Evolutionary conservation across 2,113 vertebrate species (phyloP).

Genomic region (Dicrurus megarhynchus): DNA sequence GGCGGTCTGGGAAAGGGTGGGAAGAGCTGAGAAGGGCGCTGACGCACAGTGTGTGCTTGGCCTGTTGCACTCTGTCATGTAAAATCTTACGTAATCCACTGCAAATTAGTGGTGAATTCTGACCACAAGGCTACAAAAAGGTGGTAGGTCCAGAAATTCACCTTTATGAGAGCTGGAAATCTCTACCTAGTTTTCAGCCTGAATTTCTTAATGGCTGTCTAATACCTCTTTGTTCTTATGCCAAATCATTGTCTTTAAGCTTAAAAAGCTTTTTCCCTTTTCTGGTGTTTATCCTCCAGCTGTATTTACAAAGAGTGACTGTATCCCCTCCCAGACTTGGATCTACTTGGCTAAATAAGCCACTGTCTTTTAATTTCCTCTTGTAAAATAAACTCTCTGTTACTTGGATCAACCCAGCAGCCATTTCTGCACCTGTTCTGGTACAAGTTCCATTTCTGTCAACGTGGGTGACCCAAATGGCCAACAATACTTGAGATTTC

Average conservation of each 20-base stretch:
- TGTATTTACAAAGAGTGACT: constrained; percentile 47
- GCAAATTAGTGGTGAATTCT: background rate
- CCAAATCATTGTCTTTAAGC: constrained; percentile 24
- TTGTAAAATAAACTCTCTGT: constrained; percentile 38
- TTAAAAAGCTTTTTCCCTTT: constrained; percentile 1
- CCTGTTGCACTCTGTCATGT: background rate
- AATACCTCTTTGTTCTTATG: background rate
- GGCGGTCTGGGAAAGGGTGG: background rate
- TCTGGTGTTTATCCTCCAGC: constrained; percentile 28
- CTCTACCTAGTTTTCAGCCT: background rate
- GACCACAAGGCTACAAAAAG: background rate
- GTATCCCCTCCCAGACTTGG: background rate
- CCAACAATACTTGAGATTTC: background rate
- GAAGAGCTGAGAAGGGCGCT: background rate
- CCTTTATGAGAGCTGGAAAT: background rate
- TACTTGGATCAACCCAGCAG: constrained; percentile 23
- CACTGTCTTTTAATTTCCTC: constrained; percentile 57
- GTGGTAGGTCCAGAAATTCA: background rate
- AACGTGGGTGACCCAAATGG: background rate
- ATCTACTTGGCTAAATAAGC: constrained; percentile 44
- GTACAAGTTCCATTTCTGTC: background rate
- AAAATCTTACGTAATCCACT: background rate
- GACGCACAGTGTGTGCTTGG: background rate
- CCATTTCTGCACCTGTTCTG: constrained; percentile 43
- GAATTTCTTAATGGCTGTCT: background rate